A percentile compares a stretch with the other conserved stretches of the same genome.
These are phyloP conservation scores for Drusus annulatus DNA, from an alignment of 1,140 invertebrate genomes.

Conservation along the genomic window DNA sequence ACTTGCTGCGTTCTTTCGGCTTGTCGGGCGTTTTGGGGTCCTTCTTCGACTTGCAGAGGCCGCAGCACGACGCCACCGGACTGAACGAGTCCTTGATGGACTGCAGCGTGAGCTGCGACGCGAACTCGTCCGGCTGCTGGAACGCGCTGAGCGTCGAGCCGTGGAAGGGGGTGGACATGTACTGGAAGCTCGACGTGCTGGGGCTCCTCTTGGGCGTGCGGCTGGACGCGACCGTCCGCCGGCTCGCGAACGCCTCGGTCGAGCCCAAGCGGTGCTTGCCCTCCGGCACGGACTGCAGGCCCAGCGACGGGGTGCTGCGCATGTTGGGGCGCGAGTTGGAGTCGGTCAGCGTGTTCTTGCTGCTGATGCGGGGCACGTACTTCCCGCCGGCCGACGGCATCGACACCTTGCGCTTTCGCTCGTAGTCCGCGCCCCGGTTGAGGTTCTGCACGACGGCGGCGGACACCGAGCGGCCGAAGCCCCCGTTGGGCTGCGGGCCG, in stretches of 20 bases:
- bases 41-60: conserved; percentile 62
- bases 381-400: conserved; percentile 60
- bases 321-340: conserved; percentile 51
- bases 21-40: conserved; percentile 62
- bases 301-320: conserved; percentile 58
- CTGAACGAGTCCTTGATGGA: conserved; percentile 75
- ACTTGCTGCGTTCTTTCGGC: conserved; percentile 73
- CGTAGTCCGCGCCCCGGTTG: conserved; percentile 53
- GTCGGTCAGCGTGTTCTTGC: conserved; percentile 58
- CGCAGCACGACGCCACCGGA: conserved; percentile 66
- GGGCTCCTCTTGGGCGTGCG: conserved; percentile 77
- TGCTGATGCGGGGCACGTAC: conserved; percentile 55
- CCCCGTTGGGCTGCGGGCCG: conserved; percentile 44
- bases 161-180: conserved; percentile 87
- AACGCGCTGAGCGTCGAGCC: conserved; percentile 85
- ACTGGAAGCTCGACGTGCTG: conserved; percentile 85
- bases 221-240: conserved; percentile 62
- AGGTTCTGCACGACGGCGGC: conserved; percentile 68
- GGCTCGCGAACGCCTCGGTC: conserved; percentile 49
- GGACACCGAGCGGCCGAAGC: conserved; percentile 71
- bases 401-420: conserved; percentile 65
- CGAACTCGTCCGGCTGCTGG: conserved; percentile 81
- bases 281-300: conserved; percentile 60
- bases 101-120: conserved; percentile 83
- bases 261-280: conserved; percentile 53